phyloP scores from a whole-genome alignment of 2,113 vertebrate genomes.

The Balaenoptera acutorostrata region DNA sequence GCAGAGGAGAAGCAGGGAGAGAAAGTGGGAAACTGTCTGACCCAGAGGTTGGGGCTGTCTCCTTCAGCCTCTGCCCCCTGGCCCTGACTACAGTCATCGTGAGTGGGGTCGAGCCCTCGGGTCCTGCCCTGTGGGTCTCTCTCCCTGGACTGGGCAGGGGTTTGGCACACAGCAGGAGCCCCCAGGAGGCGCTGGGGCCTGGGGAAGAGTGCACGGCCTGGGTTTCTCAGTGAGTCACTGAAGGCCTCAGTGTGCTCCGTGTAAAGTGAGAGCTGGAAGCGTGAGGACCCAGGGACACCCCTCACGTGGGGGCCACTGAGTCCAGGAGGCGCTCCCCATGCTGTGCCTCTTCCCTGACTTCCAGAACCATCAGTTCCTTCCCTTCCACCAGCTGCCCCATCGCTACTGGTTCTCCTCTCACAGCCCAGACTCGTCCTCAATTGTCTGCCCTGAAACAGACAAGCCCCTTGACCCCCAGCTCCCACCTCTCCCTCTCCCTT shows the following conservation, averaged over 20 bases:
- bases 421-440: background rate
- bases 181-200: rapidly evolving
- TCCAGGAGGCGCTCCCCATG: background rate
- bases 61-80: background rate
- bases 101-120: too few species aligned
- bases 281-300: rapidly evolving
- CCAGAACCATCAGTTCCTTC: background rate
- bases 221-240: background rate
- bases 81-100: background rate
- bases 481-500: background rate
- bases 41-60: background rate
- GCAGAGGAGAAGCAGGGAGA: background rate
- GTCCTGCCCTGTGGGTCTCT: background rate
- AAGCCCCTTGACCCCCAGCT: background rate
- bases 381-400: background rate
- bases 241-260: background rate
- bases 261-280: background rate
- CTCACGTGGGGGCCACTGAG: background rate
- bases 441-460: background rate
- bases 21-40: background rate
- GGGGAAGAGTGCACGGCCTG: background rate
- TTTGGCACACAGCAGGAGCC: background rate
- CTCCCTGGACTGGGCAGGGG: background rate
- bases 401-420: background rate
- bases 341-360: background rate